A percentile compares a stretch with the other conserved stretches of the same genome.
Evolutionary conservation across 2,113 vertebrate species (phyloP).

Genomic region (Sinocyclocheilus anophthalmus): DNA sequence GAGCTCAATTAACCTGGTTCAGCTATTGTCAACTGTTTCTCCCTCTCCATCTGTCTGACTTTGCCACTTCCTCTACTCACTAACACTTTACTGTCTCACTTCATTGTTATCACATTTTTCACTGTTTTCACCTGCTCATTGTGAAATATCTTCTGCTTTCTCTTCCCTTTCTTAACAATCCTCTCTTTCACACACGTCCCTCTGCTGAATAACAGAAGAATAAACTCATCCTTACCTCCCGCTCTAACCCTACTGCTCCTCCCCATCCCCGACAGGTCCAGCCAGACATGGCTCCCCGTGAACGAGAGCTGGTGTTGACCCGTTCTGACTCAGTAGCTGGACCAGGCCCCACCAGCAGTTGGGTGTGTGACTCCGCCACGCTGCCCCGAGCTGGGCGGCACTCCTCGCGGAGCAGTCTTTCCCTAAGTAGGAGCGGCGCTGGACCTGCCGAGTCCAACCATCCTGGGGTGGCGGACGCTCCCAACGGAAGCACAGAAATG

Average conservation of each 20-base stretch:
- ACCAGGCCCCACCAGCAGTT: constrained; percentile 62
- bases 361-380: constrained; percentile 74
- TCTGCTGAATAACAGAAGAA: constrained; percentile 49
- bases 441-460: constrained; percentile 60
- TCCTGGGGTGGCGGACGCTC: constrained; percentile 38
- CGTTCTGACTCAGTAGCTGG: constrained; percentile 72
- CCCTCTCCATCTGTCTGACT: constrained; percentile 50
- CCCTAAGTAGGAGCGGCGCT: constrained; percentile 63
- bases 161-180: neutral
- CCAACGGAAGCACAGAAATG: constrained; percentile 58
- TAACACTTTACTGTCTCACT: neutral
- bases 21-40: constrained; percentile 43
- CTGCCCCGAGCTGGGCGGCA: constrained; percentile 72
- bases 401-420: constrained; percentile 63
- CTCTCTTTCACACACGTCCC: neutral
- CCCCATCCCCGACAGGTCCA: constrained; percentile 72
- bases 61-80: neutral
- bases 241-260: constrained; percentile 70
- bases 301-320: constrained; percentile 77
- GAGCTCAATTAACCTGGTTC: constrained; percentile 65
- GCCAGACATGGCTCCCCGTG: constrained; percentile 69
- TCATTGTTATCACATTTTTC: constrained; percentile 12
- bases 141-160: constrained; percentile 26
- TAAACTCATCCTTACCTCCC: constrained; percentile 59
- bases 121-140: constrained; percentile 44